Percentiles rank a stretch among this genome's conserved stretches.
These are phyloP conservation scores for Chromobotia macracanthus DNA, from an alignment of 2,797 vertebrate species.

Conservation along the genomic window DNA sequence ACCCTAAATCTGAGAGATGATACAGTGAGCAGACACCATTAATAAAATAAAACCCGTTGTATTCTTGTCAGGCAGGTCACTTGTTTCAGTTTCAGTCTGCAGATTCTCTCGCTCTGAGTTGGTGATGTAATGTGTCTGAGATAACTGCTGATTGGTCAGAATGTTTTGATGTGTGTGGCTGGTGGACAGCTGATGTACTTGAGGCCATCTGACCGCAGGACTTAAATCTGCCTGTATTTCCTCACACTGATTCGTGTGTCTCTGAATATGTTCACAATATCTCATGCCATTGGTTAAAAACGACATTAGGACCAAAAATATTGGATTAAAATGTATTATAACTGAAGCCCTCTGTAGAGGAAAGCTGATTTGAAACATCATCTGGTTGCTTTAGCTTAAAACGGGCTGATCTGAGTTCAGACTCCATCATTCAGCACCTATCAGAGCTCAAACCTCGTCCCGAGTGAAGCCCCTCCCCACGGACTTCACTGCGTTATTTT, in stretches of 20 bases:
- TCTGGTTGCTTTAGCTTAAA: constrained; percentile 12
- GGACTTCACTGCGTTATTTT: not conserved
- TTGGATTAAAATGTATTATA: too few species aligned
- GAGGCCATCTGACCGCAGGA: not conserved
- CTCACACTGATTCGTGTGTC: not conserved
- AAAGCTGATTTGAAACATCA: constrained; percentile 2
- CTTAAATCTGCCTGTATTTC: not conserved
- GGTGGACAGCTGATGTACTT: not conserved
- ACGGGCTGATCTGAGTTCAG: not conserved
- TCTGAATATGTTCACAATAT: not conserved
- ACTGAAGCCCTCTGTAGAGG: too few species aligned
- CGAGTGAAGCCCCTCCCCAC: constrained; percentile 3
- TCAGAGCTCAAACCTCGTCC: not conserved
- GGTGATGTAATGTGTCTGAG: not conserved
- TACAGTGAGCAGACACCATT: too few species aligned
- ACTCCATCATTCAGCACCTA: constrained; percentile 15
- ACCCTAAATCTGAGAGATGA: too few species aligned
- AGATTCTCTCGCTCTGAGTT: too few species aligned
- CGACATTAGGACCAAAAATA: too few species aligned
- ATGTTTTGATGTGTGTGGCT: not conserved
- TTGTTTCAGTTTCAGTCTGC: not conserved
- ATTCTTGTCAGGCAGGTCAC: not conserved
- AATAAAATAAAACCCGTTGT: too few species aligned
- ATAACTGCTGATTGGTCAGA: too few species aligned
- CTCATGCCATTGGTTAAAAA: too few species aligned